Base-by-base conservation (phyloP, 2,797 vertebrate genomes). In the Sebastes reedi region DNA sequence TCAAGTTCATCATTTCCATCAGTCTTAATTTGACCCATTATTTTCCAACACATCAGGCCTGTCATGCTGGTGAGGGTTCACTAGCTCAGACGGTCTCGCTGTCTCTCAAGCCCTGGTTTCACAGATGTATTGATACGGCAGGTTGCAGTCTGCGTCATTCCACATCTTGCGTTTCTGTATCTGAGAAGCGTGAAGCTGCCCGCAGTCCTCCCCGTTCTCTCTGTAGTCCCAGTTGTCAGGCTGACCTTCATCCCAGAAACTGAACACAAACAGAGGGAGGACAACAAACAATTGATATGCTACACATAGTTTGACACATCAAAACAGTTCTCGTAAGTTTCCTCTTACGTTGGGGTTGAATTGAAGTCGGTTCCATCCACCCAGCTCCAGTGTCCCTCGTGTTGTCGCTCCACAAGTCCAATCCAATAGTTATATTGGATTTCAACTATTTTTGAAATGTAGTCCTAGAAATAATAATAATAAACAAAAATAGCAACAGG, bases 121-220 rank as follows among this genome's bases (percentile, higher is more conserved):
- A 84, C 95, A 96, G 83, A 95, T 90, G 85, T 89, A 95, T 2
- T 2, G 18, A 77, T 72, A 85, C 0, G 0, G 0, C 34, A 91
- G 34, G 4, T 30, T 69, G 29, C 95, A 96, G 77, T 95, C 84
- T 0, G 90, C 93, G 46, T 96, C 95, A 1, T 95, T 95, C 94
- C 92, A 95, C 68, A 80, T 4, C 36, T 82, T 93, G 50, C 85
- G 82, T n/a, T 20, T 61, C 42, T 16, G 72, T 22, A 0, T 10
- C 0, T 0, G 0, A 1, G 67, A 4, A 1, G 1, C 0, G 2
- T 94, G 94, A 77, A 95, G 61, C 88, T 95, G 94, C 3, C 90
- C 94, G 1, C 94, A 96, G 88, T 95, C 94, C 56, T 95, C 95
- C 24, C 94, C 94, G 3, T 92, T 92, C 65, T 78, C 56, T 13